Base-by-base conservation (phyloP, 2,113 vertebrate genomes). In the Colinus virginianus region DNA sequence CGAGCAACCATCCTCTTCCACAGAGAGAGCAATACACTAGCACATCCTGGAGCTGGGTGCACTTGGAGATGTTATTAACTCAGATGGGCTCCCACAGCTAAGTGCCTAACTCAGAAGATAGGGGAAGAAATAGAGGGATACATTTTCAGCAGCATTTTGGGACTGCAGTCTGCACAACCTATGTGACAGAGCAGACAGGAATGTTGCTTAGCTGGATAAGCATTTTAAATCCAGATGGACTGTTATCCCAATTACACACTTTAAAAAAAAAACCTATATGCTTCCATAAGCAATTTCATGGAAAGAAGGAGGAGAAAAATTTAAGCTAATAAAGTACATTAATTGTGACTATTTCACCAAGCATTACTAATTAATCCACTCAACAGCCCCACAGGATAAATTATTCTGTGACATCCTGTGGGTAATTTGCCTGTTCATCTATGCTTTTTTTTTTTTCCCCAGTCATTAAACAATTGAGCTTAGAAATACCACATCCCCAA, bases 331-430 rank as follows among this genome's bases (percentile, higher is more conserved):
- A 87, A 83, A 89, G 90, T 58, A 62, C 28, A 84, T 92, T 88
- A 83, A 78, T 94, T 88, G 80, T 58, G 69, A 95, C 36, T 76
- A 49, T 90, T 87, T 87, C 42, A 82, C 42, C 49, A 93, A 89
- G 86, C 63, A 90, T 84, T 84, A 70, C 78, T 90, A 94, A 94
- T 87, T 93, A 92, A 95, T 90, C 78, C 84, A 74, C 75, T 92
- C 89, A 89, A 55, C n/a, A 89, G 21, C 40, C 71, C 67, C 51
- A 30, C 2, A 51, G 51, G 87, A 46, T 10, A 89, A 43, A 74
- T 79, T 51, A 21, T 42, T 62, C 63, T 49, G 5, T 40, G 81
- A 51, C 59, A 90, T 19, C 61, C 85, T 59, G n/a, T 4, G 58
- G 48, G 74, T 49, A 87, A 59, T 87, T 92, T 67, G 28, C 59